phyloP scores from a whole-genome alignment of 2,113 vertebrate species.

The Acinonyx jubatus region DNA sequence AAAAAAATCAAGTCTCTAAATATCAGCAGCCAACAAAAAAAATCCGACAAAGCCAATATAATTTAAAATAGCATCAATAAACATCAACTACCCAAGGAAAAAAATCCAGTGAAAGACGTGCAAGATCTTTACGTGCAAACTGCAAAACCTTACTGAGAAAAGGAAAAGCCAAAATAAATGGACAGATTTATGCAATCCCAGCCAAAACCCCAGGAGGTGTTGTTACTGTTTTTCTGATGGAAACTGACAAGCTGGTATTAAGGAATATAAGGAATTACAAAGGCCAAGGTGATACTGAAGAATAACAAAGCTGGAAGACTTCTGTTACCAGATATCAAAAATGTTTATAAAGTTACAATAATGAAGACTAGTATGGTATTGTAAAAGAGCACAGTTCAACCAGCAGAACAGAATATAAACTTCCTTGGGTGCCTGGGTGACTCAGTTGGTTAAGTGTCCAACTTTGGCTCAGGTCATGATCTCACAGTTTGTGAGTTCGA shows the following conservation, averaged over 20 bases:
- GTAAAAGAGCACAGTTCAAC: not conserved
- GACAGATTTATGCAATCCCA: not conserved
- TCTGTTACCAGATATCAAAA: not conserved
- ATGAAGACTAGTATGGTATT: not conserved
- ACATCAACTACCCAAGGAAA: not conserved
- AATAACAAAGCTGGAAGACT: not conserved
- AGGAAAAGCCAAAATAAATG: not conserved
- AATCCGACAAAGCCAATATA: not conserved
- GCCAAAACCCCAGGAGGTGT: not conserved
- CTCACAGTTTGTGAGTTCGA: too few species aligned
- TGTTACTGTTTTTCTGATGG: not conserved
- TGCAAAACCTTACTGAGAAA: not conserved
- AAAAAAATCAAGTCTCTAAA: not conserved
- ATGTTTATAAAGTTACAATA: not conserved
- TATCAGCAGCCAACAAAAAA: not conserved
- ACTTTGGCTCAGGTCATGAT: too few species aligned
- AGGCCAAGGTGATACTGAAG: not conserved
- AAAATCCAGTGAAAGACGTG: not conserved
- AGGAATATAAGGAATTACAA: not conserved
- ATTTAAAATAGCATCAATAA: not conserved
- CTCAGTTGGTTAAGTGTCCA: too few species aligned
- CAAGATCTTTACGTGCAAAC: not conserved
- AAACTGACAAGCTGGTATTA: not conserved
- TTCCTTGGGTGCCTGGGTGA: not conserved
- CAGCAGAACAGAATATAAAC: not conserved